A percentile compares a stretch with the other conserved stretches of the same genome.
These are phyloP conservation scores for Alca torda DNA, from an alignment of 2,797 vertebrate species.

Conservation along the genomic window DNA sequence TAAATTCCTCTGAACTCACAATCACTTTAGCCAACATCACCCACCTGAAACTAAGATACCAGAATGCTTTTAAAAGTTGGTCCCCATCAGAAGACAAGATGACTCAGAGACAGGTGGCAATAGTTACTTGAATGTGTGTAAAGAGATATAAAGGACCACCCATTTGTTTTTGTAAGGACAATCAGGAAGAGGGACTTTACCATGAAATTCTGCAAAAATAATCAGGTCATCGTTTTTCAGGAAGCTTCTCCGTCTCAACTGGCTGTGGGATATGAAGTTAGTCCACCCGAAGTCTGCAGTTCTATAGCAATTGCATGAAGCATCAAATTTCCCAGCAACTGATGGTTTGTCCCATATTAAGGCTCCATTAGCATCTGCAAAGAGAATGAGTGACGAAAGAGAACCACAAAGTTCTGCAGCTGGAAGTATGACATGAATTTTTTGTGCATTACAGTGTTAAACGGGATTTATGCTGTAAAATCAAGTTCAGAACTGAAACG, in stretches of 20 bases:
- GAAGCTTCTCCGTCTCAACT: conserved; percentile 80
- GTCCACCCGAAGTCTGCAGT: conserved; percentile 72
- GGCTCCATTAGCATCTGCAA: conserved; percentile 55
- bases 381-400: background rate
- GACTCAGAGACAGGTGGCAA: background rate
- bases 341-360: conserved; percentile 83
- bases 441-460: background rate
- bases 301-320: conserved; percentile 73
- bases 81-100: background rate
- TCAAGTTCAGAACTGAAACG: background rate
- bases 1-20: background rate
- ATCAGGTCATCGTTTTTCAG: conserved; percentile 89
- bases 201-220: conserved; percentile 85
- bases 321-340: conserved; percentile 65
- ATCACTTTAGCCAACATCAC: background rate
- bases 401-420: background rate
- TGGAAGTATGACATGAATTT: background rate
- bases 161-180: background rate
- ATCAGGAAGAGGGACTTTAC: conserved; percentile 57
- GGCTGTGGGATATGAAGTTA: conserved; percentile 81
- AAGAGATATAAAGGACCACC: background rate
- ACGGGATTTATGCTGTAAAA: background rate
- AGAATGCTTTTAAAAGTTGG: background rate
- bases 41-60: background rate
- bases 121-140: background rate